Conservation (phyloP, 2,888 invertebrate species). For the Incurvaria masculella region DNA sequence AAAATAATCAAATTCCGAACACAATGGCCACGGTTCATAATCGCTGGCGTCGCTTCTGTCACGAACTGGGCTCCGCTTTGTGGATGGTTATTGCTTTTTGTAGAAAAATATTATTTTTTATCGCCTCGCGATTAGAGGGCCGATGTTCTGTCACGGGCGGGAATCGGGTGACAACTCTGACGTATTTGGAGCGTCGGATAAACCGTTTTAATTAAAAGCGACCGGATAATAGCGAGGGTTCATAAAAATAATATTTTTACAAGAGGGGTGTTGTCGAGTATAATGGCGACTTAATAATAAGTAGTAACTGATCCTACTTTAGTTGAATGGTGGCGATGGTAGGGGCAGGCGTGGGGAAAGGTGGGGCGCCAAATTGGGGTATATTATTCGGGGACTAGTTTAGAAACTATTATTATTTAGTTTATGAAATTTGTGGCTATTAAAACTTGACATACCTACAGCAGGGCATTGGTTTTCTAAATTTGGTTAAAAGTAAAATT, state of each 20-base stretch:
- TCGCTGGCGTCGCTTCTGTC: conserved; percentile 34
- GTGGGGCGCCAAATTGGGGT: background rate
- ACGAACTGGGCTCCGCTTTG: conserved; percentile 39
- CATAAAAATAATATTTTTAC: conserved; percentile 49
- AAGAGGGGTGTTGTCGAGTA: conserved; percentile 21
- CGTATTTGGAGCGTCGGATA: conserved; percentile 25
- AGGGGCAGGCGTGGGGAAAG: background rate
- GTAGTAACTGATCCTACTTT: background rate
- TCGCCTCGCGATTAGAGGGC: conserved; percentile 5
- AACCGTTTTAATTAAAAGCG: conserved; percentile 48
- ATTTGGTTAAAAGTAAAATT: too few species aligned
- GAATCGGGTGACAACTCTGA: conserved; percentile 20
- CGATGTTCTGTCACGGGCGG: conserved; percentile 19
- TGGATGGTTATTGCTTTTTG: conserved; percentile 19
- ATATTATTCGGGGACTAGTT: background rate
- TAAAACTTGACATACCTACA: too few species aligned
- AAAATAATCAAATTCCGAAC: conserved; percentile 42
- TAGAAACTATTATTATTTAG: background rate
- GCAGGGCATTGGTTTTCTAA: too few species aligned
- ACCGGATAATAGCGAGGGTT: conserved; percentile 26
- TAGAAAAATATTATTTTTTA: background rate
- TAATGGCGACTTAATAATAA: background rate
- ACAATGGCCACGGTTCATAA: conserved; percentile 48
- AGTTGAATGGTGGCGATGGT: background rate
- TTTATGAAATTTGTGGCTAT: too few species aligned